Evolutionary conservation across 2,113 vertebrate genomes (phyloP).

Genomic region (Vicugna pacos): DNA sequence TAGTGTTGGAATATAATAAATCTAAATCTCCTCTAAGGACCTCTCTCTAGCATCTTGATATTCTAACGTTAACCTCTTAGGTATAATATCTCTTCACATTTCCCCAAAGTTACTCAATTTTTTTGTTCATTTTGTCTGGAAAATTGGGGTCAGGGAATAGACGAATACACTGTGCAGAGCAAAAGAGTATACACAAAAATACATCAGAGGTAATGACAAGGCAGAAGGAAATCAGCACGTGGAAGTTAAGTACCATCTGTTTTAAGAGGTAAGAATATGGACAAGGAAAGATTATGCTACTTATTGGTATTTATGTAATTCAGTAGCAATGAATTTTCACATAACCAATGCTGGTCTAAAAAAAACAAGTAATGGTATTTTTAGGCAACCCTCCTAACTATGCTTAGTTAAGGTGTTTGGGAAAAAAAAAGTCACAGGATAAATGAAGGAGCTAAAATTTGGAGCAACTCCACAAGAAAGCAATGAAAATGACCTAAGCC

Average conservation of each 20-base stretch:
- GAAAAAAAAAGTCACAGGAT: background rate
- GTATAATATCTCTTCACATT: constrained; percentile 17
- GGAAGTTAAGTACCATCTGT: background rate
- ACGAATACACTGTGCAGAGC: background rate
- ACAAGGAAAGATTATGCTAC: background rate
- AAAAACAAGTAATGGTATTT: background rate
- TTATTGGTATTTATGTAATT: background rate
- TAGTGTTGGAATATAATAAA: background rate
- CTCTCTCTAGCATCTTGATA: background rate
- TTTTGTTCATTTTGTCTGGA: background rate
- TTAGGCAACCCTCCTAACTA: background rate
- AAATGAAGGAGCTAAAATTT: constrained; percentile 5
- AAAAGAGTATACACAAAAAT: constrained; percentile 18
- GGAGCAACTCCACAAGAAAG: background rate
- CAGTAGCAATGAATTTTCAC: constrained; percentile 13
- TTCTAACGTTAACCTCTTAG: background rate
- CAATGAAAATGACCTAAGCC: background rate
- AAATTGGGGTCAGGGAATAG: background rate
- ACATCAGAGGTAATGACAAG: background rate
- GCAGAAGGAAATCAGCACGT: constrained; percentile 19
- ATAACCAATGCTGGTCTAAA: background rate
- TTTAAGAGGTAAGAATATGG: constrained; percentile 8
- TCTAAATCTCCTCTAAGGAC: background rate
- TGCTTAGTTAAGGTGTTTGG: background rate
- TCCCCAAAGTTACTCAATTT: constrained; percentile 21